Conservation (phyloP, 2,113 vertebrate species). For the Rhipidura dahli region DNA sequence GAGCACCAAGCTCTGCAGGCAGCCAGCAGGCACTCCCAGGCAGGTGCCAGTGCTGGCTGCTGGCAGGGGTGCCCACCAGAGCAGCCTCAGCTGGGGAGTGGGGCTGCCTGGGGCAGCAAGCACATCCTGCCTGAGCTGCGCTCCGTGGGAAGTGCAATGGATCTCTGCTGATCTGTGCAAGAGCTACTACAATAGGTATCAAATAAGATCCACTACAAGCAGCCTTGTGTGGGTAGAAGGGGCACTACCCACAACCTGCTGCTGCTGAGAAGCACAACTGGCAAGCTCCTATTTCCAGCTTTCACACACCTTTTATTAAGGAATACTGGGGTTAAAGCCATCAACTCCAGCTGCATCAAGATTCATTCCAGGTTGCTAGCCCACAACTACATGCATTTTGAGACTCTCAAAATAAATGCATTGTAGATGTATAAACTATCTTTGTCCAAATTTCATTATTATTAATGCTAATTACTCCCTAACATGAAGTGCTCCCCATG, state of each 20-base stretch:
- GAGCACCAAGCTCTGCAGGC: neutral
- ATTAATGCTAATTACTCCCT: slow-evolving; percentile 10
- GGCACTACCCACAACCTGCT: neutral
- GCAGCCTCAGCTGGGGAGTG: neutral
- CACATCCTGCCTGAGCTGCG: rapidly evolving
- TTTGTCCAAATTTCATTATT: neutral
- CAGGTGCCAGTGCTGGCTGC: neutral
- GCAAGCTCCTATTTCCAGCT: neutral
- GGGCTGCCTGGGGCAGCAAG: neutral
- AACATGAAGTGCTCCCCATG: neutral
- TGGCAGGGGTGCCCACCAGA: neutral
- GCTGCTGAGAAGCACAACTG: neutral
- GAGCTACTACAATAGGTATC: neutral
- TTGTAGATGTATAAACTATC: neutral
- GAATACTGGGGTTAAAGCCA: neutral
- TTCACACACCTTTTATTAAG: neutral
- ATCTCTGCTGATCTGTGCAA: neutral
- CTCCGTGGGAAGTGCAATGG: rapidly evolving
- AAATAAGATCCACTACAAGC: neutral
- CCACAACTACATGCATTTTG: neutral
- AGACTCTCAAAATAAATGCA: neutral
- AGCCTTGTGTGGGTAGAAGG: neutral
- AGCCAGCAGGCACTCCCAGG: neutral
- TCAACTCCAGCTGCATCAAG: neutral
- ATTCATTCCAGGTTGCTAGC: neutral